These are phyloP conservation scores for Asteroscopus sphinx DNA, from an alignment of 2,888 invertebrate species.

Conservation along the genomic window DNA sequence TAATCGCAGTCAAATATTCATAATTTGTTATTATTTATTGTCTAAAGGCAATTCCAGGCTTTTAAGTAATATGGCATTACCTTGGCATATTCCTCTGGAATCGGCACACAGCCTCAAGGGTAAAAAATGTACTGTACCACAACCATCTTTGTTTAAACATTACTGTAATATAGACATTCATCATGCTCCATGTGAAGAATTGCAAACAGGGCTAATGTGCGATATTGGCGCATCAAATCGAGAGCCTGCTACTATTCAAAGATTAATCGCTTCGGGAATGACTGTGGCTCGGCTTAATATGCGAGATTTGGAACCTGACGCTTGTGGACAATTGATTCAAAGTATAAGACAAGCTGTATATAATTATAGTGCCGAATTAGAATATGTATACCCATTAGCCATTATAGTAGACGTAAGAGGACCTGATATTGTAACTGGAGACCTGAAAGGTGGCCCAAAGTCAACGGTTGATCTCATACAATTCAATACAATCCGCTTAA, in stretches of 20 bases:
- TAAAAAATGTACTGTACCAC: conserved; percentile 55
- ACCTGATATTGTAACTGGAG: conserved; percentile 83
- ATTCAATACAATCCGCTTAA: conserved; percentile 81
- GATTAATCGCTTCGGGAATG: conserved; percentile 85
- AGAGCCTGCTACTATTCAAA: conserved; percentile 80
- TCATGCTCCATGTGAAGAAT: conserved; percentile 79
- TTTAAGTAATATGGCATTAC: conserved; percentile 73
- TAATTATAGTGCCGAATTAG: conserved; percentile 84
- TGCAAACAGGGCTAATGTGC: conserved; percentile 85
- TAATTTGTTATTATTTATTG: not conserved
- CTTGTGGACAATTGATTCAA: conserved; percentile 81
- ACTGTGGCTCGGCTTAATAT: conserved; percentile 84
- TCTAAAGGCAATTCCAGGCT: not conserved
- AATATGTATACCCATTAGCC: conserved; percentile 86
- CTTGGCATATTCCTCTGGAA: conserved; percentile 85
- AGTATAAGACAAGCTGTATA: conserved; percentile 85
- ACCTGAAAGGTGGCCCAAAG: conserved; percentile 78
- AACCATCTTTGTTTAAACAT: conserved; percentile 76
- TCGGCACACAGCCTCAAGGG: conserved; percentile 65
- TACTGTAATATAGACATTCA: conserved; percentile 77
- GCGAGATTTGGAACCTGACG: conserved; percentile 80
- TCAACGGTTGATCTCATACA: conserved; percentile 75
- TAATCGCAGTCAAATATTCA: not conserved
- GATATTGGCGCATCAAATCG: conserved; percentile 79
- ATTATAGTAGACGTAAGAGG: conserved; percentile 80